Base-by-base conservation (phyloP, 2,888 invertebrate genomes). In the Thymelicus sylvestris region DNA sequence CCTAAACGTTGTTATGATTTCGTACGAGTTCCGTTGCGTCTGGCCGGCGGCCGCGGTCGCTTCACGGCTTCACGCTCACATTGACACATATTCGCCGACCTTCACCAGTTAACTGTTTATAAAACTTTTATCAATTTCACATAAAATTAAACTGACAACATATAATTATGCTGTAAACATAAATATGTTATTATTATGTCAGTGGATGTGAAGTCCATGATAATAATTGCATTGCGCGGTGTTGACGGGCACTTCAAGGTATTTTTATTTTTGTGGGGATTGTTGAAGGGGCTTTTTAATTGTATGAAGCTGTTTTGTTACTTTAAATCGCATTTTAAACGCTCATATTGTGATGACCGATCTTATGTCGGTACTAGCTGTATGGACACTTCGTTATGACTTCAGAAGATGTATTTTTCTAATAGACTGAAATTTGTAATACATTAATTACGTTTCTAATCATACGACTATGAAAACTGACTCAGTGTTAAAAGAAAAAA, bases 61-160 rank as follows among this genome's bases (percentile, higher is more conserved):
- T 69, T 64, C 69, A 69, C 59, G 69, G 55, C 44, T 69, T 64
- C 69, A 69, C 59, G 69, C 39, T 70, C 64, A 59, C 69, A 70
- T 70, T 65, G 69, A 64, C 69, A 65, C 50, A 65, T 59, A 50
- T 65, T 59, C 65, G 0, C 8, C 57, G 47, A 60, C 70, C 70
- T 70, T 65, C 65, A 52, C 15, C 57, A 12, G 3, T 24, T 55
- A 55, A 60, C 41, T 65, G 70, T n/a, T 15, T 59, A 59, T 57
- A 69, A 69, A 59, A 41, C 57, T 7, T 70, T 70, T 69, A 64
- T 68, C 63, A 60, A 50, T 50, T 60, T 65, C 39, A 38, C 38
- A 61, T 57, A 31, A 62, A 67, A 52, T 65, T 65, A 38, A 50
- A 66, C 44, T 41, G 59, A 39, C 38, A 48, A 50, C 50, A 44